Conservation (phyloP, 2,888 invertebrate genomes). For the Xanthia icteritia region DNA sequence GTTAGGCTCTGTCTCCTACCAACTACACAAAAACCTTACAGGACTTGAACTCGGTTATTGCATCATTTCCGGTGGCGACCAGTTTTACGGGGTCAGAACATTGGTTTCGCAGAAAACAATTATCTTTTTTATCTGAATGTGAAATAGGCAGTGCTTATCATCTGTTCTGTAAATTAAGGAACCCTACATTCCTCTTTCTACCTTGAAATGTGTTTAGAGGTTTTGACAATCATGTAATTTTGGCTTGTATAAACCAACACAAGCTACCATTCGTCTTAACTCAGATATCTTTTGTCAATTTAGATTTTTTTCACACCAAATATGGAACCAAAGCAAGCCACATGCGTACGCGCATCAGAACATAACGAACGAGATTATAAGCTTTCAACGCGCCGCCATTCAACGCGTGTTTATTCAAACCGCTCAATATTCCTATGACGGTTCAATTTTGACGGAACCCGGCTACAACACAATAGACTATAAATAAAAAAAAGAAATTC, state of each 20-base stretch:
- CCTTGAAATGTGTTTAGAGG: too few relatives aligned
- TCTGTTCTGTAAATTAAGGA: too few relatives aligned
- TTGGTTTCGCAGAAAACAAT: too few relatives aligned
- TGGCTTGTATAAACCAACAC: background rate
- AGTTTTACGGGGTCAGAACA: too few relatives aligned
- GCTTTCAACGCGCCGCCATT: conserved; percentile 81
- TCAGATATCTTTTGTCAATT: background rate
- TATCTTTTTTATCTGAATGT: too few relatives aligned
- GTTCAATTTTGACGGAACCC: conserved; percentile 83
- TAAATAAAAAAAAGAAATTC: conserved; percentile 65
- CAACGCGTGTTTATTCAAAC: conserved; percentile 75
- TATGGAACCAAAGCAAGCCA: conserved; percentile 34
- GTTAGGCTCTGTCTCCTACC: background rate
- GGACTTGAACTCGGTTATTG: background rate
- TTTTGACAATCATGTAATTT: background rate
- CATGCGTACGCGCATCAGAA: conserved; percentile 77
- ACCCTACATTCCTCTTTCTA: too few relatives aligned
- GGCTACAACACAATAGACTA: conserved; percentile 71
- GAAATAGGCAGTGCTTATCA: too few relatives aligned
- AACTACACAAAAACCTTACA: background rate
- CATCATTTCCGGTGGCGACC: too few relatives aligned
- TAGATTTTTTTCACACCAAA: background rate
- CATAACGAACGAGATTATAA: conserved; percentile 85
- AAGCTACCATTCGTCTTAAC: background rate
- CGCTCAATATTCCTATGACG: conserved; percentile 84